These are phyloP conservation scores for Echinops telfairi DNA, from an alignment of 2,113 vertebrate species.

Conservation along the genomic window DNA sequence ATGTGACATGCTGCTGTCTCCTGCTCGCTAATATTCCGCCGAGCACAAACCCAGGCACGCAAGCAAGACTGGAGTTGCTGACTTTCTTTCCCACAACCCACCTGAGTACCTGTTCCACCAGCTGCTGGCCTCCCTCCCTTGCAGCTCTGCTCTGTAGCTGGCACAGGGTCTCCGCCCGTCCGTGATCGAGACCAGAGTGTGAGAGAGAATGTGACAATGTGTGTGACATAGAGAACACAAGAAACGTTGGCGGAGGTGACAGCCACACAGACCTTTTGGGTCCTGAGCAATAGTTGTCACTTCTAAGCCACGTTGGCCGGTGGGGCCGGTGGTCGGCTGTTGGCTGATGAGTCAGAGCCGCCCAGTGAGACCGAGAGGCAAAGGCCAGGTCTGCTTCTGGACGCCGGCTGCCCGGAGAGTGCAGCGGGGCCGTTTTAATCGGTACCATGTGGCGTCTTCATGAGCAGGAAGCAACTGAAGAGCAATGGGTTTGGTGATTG, in stretches of 20 bases:
- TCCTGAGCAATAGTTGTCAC: not conserved
- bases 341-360: too few species aligned
- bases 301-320: not conserved
- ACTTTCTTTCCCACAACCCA: not conserved
- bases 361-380: not conserved
- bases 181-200: not conserved
- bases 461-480: not conserved
- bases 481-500: not conserved
- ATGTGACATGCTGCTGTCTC: not conserved
- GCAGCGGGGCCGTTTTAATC: not conserved
- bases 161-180: not conserved
- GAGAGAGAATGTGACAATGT: too few species aligned
- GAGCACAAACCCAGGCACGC: not conserved
- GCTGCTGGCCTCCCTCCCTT: not conserved
- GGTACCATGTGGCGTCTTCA: not conserved
- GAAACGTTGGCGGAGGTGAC: not conserved
- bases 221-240: too few species aligned
- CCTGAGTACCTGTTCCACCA: not conserved
- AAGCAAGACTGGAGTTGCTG: not conserved
- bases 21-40: not conserved
- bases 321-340: too few species aligned
- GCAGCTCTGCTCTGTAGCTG: accelerated
- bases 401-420: not conserved
- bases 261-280: not conserved
- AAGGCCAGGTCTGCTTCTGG: not conserved